These are phyloP conservation scores for Tadarida brasiliensis DNA, from an alignment of 2,797 vertebrate genomes.

Conservation along the genomic window DNA sequence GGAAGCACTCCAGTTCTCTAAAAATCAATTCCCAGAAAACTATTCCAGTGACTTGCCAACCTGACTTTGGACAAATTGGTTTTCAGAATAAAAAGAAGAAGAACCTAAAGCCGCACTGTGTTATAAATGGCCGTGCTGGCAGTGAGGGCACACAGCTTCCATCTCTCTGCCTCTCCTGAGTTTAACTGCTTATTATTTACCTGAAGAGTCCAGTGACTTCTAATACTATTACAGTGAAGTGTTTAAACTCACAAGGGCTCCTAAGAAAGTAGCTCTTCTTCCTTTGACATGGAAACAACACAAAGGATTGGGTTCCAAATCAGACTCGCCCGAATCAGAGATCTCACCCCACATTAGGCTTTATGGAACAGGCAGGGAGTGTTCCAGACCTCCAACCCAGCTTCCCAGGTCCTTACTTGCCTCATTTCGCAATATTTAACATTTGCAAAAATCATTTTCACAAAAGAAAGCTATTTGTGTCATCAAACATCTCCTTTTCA, in stretches of 20 bases:
- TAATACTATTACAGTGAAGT: not conserved
- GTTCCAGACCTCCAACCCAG: not conserved
- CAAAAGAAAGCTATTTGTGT: not conserved
- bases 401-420: not conserved
- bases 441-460: not conserved
- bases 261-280: not conserved
- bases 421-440: not conserved
- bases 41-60: constrained; percentile 16
- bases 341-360: not conserved
- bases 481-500: not conserved
- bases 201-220: not conserved
- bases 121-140: not conserved
- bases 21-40: constrained; percentile 55
- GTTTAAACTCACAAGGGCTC: not conserved
- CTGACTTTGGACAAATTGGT: constrained; percentile 19
- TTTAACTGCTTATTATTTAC: not conserved
- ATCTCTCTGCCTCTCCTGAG: not conserved
- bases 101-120: not conserved
- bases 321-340: not conserved
- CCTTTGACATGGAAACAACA: not conserved
- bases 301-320: not conserved
- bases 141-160: not conserved
- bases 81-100: not conserved
- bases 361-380: not conserved
- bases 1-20: constrained; percentile 7